These are phyloP conservation scores for Eurytoma adleriae DNA, from an alignment of 2,888 invertebrate species.

Conservation along the genomic window DNA sequence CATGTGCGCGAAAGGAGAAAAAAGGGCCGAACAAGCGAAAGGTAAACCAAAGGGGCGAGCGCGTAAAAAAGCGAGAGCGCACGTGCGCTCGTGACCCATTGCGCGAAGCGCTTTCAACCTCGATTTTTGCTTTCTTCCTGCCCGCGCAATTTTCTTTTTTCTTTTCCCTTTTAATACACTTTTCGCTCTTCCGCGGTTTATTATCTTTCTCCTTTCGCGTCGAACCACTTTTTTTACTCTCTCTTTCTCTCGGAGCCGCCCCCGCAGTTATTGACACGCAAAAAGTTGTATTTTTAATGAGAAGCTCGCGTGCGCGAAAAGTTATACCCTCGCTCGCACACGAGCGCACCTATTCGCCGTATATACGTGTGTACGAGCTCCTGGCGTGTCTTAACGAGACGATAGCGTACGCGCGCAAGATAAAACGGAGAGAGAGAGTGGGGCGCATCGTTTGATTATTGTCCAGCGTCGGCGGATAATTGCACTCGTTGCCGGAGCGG, in stretches of 20 bases:
- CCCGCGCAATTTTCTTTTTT: background rate
- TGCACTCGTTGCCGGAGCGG: constrained; percentile 37
- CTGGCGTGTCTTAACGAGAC: constrained; percentile 16
- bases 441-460: constrained; percentile 41
- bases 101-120: constrained; percentile 26
- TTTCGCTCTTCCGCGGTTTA: background rate
- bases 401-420: background rate
- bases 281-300: constrained; percentile 46
- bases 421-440: constrained; percentile 3
- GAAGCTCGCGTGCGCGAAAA: constrained; percentile 1
- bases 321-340: no score
- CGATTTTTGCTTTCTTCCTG: constrained; percentile 14
- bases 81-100: constrained; percentile 23
- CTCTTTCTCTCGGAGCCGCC: background rate
- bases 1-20: background rate
- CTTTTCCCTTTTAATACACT: background rate
- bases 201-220: background rate
- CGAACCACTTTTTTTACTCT: background rate
- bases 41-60: background rate
- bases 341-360: background rate
- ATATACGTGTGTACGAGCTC: background rate
- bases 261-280: constrained; percentile 15
- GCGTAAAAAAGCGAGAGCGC: background rate
- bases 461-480: constrained; percentile 40
- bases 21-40: background rate